phyloP scores from a whole-genome alignment of 2,888 invertebrate genomes.

The Lamproptera curius region DNA sequence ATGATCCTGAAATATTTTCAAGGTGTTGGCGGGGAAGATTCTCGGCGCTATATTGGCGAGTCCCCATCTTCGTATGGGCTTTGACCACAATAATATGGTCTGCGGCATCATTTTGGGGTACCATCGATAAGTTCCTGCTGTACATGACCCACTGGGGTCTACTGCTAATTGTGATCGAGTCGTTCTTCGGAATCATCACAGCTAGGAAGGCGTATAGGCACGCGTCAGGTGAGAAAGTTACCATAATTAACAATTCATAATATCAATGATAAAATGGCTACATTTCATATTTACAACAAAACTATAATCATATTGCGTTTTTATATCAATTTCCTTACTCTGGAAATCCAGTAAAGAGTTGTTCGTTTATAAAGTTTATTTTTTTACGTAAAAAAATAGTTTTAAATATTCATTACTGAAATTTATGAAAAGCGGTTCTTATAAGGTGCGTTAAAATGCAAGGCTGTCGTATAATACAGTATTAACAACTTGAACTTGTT shows the following conservation, averaged over 20 bases:
- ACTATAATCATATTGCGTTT: too few species aligned
- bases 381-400: too few species aligned
- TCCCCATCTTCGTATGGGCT: constrained; percentile 62
- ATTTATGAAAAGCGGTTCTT: too few species aligned
- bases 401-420: too few species aligned
- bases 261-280: background rate
- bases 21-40: constrained; percentile 45
- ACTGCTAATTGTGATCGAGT: constrained; percentile 54
- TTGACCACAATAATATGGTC: constrained; percentile 48
- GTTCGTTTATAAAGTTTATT: too few species aligned
- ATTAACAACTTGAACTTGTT: too few species aligned
- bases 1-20: constrained; percentile 46
- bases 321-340: too few species aligned
- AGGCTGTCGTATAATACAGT: too few species aligned
- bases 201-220: constrained; percentile 40
- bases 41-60: constrained; percentile 60
- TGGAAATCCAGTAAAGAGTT: too few species aligned
- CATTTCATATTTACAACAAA: too few species aligned
- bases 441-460: too few species aligned
- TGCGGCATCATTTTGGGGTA: constrained; percentile 57
- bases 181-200: constrained; percentile 56
- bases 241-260: background rate
- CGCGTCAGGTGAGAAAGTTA: constrained; percentile 52
- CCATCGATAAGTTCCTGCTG: constrained; percentile 63
- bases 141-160: constrained; percentile 79